Conservation (phyloP, 1,140 invertebrate species). For the Nilaparvata lugens region DNA sequence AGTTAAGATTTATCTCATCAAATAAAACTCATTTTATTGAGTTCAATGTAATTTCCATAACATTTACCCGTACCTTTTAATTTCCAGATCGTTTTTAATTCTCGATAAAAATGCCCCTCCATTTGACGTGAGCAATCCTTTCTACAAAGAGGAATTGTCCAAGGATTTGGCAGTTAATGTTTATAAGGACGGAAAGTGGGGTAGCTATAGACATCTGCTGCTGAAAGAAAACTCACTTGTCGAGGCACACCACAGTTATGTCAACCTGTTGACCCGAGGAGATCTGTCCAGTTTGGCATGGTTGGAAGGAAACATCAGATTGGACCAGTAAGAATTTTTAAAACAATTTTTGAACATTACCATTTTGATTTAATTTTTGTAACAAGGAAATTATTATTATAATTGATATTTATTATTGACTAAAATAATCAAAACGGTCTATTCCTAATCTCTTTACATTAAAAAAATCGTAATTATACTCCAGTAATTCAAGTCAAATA, state of each 20-base stretch:
- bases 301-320: constrained; percentile 53
- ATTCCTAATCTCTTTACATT: no score
- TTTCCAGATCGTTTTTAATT: constrained; percentile 49
- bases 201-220: constrained; percentile 62
- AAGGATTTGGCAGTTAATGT: constrained; percentile 79
- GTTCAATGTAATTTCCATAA: no score
- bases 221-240: constrained; percentile 38
- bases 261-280: constrained; percentile 66
- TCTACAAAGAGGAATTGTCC: constrained; percentile 54
- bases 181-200: constrained; percentile 63
- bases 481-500: no score
- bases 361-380: no score
- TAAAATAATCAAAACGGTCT: no score
- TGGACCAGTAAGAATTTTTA: constrained; percentile 36
- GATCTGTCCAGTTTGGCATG: constrained; percentile 79
- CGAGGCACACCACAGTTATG: constrained; percentile 55
- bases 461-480: no score
- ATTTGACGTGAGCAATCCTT: constrained; percentile 50
- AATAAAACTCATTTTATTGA: no score
- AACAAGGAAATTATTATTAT: no score
- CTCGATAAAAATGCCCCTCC: constrained; percentile 51
- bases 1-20: no score
- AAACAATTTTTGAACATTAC: no score
- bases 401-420: no score
- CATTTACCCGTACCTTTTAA: no score